phyloP scores from a whole-genome alignment of 2,888 invertebrate species.

The Drosophila pullipes region DNA sequence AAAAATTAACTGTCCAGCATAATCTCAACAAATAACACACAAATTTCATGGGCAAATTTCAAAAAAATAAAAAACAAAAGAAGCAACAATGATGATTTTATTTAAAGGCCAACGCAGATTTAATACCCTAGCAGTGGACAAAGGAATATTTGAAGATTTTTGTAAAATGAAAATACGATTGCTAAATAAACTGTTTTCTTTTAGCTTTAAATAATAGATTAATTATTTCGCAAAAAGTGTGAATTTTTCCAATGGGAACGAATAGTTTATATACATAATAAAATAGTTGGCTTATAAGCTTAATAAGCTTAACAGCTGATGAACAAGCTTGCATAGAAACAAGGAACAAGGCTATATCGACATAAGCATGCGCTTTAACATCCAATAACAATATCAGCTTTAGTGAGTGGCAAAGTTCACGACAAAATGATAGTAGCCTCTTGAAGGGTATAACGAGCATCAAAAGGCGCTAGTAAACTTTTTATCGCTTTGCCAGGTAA shows the following conservation, averaged over 20 bases:
- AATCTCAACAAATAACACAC: constrained; percentile 58
- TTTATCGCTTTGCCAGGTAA: constrained; percentile 64
- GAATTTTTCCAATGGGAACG: background rate
- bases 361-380: background rate
- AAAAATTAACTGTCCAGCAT: constrained; percentile 10
- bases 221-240: background rate
- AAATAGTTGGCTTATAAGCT: too few species aligned
- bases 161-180: background rate
- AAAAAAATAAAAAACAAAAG: background rate
- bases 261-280: background rate
- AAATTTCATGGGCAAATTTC: constrained; percentile 53
- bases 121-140: background rate
- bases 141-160: background rate
- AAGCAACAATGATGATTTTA: background rate
- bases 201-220: background rate
- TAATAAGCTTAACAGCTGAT: background rate
- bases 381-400: background rate
- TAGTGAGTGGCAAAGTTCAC: background rate
- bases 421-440: background rate
- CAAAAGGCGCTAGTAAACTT: constrained; percentile 55
- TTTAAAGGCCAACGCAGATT: background rate
- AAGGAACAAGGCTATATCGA: background rate
- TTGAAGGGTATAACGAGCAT: constrained; percentile 38
- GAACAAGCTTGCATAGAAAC: background rate
- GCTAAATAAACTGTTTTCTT: background rate